Conservation (phyloP, 1,140 invertebrate species). For the Hyposmocoma kahamanoa region DNA sequence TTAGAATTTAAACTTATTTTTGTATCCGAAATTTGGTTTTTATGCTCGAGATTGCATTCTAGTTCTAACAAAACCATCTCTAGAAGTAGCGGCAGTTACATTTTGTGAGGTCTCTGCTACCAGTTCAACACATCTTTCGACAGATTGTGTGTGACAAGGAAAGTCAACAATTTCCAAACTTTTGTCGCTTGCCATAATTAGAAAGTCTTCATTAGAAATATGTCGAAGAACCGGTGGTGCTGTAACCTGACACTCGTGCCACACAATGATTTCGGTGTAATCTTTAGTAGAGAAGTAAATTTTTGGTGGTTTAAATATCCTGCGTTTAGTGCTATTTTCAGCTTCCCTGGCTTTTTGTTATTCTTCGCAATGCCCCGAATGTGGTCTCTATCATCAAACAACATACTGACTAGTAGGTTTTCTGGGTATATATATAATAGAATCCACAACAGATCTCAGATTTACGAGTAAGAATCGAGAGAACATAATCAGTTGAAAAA, state of each 20-base stretch:
- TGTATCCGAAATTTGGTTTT: no score
- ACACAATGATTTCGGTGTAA: constrained; percentile 3
- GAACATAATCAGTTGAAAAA: no score
- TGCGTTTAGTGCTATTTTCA: neutral
- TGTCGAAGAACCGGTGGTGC: neutral
- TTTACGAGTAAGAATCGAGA: constrained; percentile 20
- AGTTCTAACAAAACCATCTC: constrained; percentile 14
- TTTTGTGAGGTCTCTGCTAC: constrained; percentile 13
- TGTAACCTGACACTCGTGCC: neutral
- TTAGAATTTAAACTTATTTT: no score
- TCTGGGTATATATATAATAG: constrained; percentile 27
- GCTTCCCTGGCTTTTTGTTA: constrained; percentile 21
- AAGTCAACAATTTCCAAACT: neutral
- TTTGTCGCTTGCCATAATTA: neutral
- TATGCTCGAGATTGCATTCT: no score
- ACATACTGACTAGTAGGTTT: constrained; percentile 43
- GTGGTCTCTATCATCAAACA: constrained; percentile 26
- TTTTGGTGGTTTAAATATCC: neutral
- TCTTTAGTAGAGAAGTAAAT: neutral
- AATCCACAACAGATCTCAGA: constrained; percentile 13
- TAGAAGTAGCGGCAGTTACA: constrained; percentile 3
- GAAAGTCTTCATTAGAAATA: neutral
- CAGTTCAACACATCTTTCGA: constrained; percentile 33
- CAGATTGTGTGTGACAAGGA: constrained; percentile 34
- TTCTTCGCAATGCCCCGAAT: constrained; percentile 23